Base-by-base conservation (phyloP, 2,888 invertebrate species). In the Uloborus plumipes region DNA sequence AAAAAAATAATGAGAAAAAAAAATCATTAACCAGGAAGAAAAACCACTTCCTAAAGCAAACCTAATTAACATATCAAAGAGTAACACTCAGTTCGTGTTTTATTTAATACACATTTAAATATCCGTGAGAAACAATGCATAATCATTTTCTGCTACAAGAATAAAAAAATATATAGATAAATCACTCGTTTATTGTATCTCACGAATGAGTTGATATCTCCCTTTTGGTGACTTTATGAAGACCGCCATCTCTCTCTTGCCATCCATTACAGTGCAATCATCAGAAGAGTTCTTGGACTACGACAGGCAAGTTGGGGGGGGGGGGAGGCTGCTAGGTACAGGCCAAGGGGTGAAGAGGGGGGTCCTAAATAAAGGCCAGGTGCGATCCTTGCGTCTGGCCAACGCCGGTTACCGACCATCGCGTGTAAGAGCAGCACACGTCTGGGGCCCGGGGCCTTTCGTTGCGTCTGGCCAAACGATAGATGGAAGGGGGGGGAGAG, bases 371-470 rank as follows among this genome's bases (percentile, higher is more conserved):
- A 66, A 66, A 26, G 47, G 66, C 62, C 62, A 69, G 77, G 70
- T 73, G 67, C 49, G 61, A 49, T 71, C 53, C 9, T 51, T 64
- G 49, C 31, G 61, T 18, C 59, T 26, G 39, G 47, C 20, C 22
- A 50, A 22, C 64, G 26, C 64, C n/a, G 64, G 59, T 77, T 61
- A 62, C 61, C 69, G 76, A 26, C 51, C 77, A 69, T 77, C 39
- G 77, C 77, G 77, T 77, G 77, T 70, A 64, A 47, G 64, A 62
- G 47, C 64, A 53, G 39, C 64, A 50, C 77, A 77, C 69, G 77
- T 77, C 73, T 73, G 53, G 20, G 50, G 26, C 70, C 70, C 31
- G 62, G 66, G 62, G 22, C 69, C 22, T 22, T 61, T 59, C 18
- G 50, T 50, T 26, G 59, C 69, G 69, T 53, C 77, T 70, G 67